Conservation (phyloP, 2,888 invertebrate genomes). For the Athalia rosae region DNA sequence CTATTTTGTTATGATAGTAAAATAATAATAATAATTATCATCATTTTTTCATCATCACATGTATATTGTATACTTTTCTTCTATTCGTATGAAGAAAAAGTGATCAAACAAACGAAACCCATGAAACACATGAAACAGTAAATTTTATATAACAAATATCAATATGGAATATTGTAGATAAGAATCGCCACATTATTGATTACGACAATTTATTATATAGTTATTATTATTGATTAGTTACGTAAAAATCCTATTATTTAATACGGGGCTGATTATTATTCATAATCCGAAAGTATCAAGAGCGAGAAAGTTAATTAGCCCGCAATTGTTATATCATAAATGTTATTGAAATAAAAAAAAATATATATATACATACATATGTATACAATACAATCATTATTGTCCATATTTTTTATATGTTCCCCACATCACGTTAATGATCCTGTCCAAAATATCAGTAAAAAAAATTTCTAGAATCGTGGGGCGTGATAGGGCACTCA, state of each 20-base stretch:
- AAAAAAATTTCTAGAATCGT: no score
- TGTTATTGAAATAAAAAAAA: constrained; percentile 40
- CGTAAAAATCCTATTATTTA: constrained; percentile 30
- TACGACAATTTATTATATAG: constrained; percentile 6
- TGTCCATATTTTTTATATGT: constrained; percentile 1
- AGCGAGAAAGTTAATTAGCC: background rate
- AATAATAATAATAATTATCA: constrained; percentile 37
- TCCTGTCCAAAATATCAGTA: no score
- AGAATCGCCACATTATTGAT: constrained; percentile 15
- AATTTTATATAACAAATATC: constrained; percentile 49
- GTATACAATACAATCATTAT: background rate
- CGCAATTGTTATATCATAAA: constrained; percentile 11
- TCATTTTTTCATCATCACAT: constrained; percentile 49
- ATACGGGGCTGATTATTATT: background rate
- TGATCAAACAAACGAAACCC: no score
- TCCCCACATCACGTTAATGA: background rate
- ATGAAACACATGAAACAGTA: no score
- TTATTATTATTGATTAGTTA: constrained; percentile 13
- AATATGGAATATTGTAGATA: constrained; percentile 51
- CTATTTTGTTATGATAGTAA: constrained; percentile 37
- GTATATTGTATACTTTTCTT: constrained; percentile 60
- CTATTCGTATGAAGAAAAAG: constrained; percentile 56
- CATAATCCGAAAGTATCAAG: background rate
- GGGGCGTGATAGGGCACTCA: no score
- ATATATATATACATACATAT: constrained; percentile 11